Evolutionary conservation across 1,140 invertebrate species (phyloP), one percentile per base, ranked within the genome.

Genomic region (Caenorhabditis brenneri): DNA sequence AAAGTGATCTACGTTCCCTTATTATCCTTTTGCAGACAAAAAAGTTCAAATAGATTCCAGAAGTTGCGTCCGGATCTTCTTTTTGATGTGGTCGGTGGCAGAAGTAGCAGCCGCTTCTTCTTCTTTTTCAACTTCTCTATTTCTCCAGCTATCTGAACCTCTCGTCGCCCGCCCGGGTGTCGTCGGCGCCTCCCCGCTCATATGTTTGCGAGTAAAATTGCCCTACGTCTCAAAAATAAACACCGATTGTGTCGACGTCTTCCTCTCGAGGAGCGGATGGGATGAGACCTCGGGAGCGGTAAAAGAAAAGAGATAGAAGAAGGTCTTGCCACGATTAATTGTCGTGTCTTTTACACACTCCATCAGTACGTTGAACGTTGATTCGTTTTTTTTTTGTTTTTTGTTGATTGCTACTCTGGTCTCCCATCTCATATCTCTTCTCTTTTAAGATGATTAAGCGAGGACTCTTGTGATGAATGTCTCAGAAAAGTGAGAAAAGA

Each of bases 171-270:
- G 65, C 33, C 65, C 65, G 65, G 65, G 65, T 74, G 65, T 74
- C 65, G 65, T 74, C 65, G 65, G 65, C 65, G 65, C 65, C 65
- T 74, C 65, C 36, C 65, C 65, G 33, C 65, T 74, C 65, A 74
- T 74, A 74, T 74, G 65, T 74, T 74, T 74, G 65, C 65, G 65
- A 74, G 65, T 74, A 74, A 74, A 74, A 74, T 74, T 74, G 65
- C 36, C 65, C 65, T 74, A 74, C 65, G 65, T 74, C 65, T 31
- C 65, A 74, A 74, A 74, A 74, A 74, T 74, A 74, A 74, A 74
- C 65, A 74, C 65, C 65, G 65, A 74, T 74, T 74, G 65, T 74
- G 65, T 74, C 65, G 65, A 74, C 65, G 65, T 74, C 65, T 74
- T 74, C 65, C 27, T 74, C 65, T 74, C 65, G 65, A 74, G 36